These are phyloP conservation scores for Camelus dromedarius DNA, from an alignment of 2,113 vertebrate species.

Conservation along the genomic window DNA sequence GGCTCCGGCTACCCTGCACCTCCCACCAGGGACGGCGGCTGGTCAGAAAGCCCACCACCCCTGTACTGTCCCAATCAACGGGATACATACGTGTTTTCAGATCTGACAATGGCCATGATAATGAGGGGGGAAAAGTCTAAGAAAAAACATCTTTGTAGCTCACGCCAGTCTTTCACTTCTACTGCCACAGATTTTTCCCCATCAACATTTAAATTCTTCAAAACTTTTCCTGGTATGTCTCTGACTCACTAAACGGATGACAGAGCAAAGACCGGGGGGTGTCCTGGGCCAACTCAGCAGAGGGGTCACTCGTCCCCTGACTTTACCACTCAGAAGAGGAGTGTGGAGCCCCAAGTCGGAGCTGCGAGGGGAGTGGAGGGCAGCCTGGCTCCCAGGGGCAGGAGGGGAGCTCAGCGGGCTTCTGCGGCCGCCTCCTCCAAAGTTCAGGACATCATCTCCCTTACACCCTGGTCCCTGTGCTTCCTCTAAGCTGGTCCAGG, in stretches of 20 bases:
- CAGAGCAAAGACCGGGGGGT: background rate
- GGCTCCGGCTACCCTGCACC: background rate
- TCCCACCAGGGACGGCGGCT: background rate
- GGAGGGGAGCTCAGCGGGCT: too few species aligned
- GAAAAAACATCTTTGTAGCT: background rate
- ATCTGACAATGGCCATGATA: background rate
- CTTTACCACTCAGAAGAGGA: background rate
- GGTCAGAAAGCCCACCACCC: background rate
- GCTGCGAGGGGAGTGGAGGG: background rate
- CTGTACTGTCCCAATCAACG: too few species aligned
- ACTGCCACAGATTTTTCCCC: background rate
- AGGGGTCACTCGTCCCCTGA: background rate
- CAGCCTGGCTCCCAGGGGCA: background rate
- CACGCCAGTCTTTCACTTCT: background rate
- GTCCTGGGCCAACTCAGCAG: background rate
- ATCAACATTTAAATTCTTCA: background rate
- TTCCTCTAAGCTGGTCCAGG: background rate
- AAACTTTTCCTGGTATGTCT: background rate
- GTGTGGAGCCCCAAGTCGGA: background rate
- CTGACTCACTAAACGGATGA: background rate
- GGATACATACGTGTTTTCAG: background rate
- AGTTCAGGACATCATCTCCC: fast-evolving
- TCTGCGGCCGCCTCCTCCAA: background rate
- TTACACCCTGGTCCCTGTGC: fast-evolving
- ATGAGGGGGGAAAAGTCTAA: background rate